Base-by-base conservation (phyloP, 2,797 vertebrate species). In the Falco peregrinus region DNA sequence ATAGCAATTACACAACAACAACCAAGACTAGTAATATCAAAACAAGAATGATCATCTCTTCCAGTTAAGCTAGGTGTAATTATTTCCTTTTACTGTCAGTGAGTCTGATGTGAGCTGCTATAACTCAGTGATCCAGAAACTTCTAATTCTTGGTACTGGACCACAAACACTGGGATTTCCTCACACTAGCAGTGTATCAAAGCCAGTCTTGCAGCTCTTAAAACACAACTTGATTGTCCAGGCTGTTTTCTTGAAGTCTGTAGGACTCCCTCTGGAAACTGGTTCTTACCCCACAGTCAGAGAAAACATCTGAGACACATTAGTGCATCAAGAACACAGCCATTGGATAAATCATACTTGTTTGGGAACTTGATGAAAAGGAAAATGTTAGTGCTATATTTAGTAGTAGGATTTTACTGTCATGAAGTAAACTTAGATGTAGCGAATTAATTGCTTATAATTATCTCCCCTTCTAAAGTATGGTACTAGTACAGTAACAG, bases 21-120 rank as follows among this genome's bases (percentile, higher is more conserved):
- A 54, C 10, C 9, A 47, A 43, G 54, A 50, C 19, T 31, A 78
- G 28, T 29, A 88, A 85, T 45, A 90, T 45, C 69, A 88, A 90
- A 96, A 71, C 57, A 94, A 71, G 70, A 90, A 74, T 24, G 13
- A 81, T 84, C 39, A 80, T 77, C 29, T 87, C 94, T 95, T 90
- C 88, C 48, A 48, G 56, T 95, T 88, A 87, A 84, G 13, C 26
- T 54, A 33, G 41, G 57, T 69, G 48, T 48, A 90, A 93, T 89
- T 91, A 51, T 74, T 91, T 77, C 37, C 67, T 76, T 87, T 83
- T 74, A 91, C 24, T 63, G 60, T 73, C 54, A 70, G 47, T 74
- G 71, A n/a, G 43, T 73, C 39, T 31, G 21, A 43, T 82, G n/a
- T 10, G 14, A 89, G 15, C 45, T 85, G n/a, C 45, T 68, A 6